These are phyloP conservation scores for Diachasmimorpha longicaudata DNA, from an alignment of 1,140 invertebrate genomes.

Conservation along the genomic window DNA sequence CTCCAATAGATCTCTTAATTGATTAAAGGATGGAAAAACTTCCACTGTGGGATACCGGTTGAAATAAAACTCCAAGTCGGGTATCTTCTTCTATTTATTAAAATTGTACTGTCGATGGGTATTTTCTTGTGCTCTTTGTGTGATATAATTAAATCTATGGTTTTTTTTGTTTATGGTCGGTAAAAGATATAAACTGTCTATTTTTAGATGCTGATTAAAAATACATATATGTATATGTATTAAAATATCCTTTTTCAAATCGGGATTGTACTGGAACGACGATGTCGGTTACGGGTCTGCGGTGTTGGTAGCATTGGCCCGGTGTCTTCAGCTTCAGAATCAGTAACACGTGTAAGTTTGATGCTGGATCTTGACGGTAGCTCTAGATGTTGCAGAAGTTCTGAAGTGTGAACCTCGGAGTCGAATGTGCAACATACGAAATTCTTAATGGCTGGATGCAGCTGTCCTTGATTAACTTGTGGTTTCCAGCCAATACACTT, in stretches of 20 bases:
- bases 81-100: no score
- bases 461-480: background rate
- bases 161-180: no score
- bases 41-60: no score
- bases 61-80: no score
- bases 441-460: background rate
- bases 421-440: background rate
- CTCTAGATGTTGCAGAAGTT: background rate
- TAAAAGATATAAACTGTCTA: no score
- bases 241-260: background rate
- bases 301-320: background rate
- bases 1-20: no score
- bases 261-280: background rate
- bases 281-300: background rate
- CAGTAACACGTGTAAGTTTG: background rate
- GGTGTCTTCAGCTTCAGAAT: background rate
- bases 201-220: no score
- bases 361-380: background rate
- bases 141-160: no score
- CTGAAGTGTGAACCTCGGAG: background rate
- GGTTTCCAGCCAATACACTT: background rate
- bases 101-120: no score
- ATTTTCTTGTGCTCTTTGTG: no score
- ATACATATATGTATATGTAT: no score
- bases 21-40: no score